Evolutionary conservation across 2,797 vertebrate species (phyloP).

Genomic region (Ctenosaura bakeri): DNA sequence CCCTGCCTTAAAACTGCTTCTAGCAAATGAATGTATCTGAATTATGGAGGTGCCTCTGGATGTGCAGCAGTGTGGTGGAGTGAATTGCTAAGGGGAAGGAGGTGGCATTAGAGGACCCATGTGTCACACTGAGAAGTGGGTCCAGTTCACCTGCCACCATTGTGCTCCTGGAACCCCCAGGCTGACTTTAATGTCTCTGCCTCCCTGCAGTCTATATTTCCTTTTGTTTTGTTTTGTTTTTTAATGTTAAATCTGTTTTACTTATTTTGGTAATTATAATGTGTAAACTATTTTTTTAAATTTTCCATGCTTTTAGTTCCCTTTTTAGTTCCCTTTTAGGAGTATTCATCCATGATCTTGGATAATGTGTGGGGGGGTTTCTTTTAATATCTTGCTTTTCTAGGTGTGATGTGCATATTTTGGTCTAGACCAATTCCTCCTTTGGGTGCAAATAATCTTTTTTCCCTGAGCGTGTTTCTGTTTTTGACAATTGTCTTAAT

Average conservation of each 20-base stretch:
- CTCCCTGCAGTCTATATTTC: background rate
- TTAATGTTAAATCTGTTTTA: background rate
- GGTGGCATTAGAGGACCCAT: background rate
- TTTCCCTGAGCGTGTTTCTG: background rate
- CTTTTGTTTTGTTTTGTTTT: constrained; percentile 4
- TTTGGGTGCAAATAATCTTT: constrained; percentile 20
- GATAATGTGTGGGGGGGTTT: background rate
- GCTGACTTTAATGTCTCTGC: background rate
- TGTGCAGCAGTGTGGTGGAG: background rate
- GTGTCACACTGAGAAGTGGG: background rate
- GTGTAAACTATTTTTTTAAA: constrained; percentile 39
- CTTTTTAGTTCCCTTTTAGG: constrained; percentile 19
- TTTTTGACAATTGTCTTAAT: constrained; percentile 31
- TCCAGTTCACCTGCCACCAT: background rate
- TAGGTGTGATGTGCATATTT: background rate
- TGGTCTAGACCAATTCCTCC: constrained; percentile 14
- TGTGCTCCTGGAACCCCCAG: background rate
- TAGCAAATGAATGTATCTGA: background rate
- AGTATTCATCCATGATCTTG: background rate
- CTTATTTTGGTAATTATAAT: constrained; percentile 15
- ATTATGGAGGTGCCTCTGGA: constrained; percentile 2
- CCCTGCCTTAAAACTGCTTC: constrained; percentile 34
- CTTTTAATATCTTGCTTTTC: background rate
- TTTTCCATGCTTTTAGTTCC: background rate
- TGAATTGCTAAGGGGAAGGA: constrained; percentile 1